phyloP scores from a whole-genome alignment of 1,140 invertebrate species.

The Penaeus chinensis region DNA sequence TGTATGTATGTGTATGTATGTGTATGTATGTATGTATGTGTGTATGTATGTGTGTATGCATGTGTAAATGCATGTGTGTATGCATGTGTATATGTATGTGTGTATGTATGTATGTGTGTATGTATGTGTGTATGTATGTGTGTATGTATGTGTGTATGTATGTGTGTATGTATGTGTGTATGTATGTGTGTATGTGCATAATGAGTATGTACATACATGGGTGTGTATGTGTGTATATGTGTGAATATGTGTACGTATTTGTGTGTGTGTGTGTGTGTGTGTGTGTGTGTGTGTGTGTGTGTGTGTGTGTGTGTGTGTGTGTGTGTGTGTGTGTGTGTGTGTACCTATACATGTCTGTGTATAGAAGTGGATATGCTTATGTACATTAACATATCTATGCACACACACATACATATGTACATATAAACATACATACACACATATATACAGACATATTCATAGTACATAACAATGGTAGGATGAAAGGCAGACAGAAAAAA shows the following conservation, averaged over 20 bases:
- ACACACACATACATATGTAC: background rate
- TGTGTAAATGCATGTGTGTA: too few species aligned
- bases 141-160: too few species aligned
- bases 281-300: too few species aligned
- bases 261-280: background rate
- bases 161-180: background rate
- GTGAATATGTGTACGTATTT: background rate
- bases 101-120: background rate
- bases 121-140: too few species aligned
- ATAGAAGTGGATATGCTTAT: background rate
- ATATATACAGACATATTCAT: background rate
- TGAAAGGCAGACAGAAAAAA: background rate
- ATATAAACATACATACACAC: background rate
- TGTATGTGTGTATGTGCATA: background rate
- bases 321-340: too few species aligned
- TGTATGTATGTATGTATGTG: background rate
- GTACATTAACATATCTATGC: background rate
- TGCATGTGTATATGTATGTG: too few species aligned
- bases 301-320: too few species aligned
- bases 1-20: background rate
- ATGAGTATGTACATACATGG: background rate
- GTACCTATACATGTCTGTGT: too few species aligned
- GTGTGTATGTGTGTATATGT: background rate
- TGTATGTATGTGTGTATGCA: background rate
- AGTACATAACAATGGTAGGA: background rate